Conservation (phyloP, 2,797 vertebrate species). For the Rhinella marina region DNA sequence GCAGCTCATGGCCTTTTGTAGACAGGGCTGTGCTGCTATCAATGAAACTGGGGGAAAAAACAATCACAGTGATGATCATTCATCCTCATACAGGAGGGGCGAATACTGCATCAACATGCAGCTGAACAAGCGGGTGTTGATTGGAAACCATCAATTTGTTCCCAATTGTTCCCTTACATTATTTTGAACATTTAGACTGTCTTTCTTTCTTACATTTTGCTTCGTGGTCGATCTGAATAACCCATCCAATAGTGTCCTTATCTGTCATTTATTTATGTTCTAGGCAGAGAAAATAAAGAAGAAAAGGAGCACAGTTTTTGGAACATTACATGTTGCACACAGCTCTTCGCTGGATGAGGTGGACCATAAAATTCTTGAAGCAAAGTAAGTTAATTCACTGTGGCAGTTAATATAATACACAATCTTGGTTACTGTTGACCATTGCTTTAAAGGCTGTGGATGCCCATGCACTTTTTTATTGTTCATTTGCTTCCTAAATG, state of each 20-base stretch:
- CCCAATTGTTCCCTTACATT: too few relatives aligned
- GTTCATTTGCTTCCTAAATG: neutral
- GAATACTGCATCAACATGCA: too few relatives aligned
- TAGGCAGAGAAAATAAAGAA: slow-evolving; percentile 99
- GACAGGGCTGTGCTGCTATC: too few relatives aligned
- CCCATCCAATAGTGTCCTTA: neutral
- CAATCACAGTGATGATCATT: too few relatives aligned
- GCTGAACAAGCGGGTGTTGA: too few relatives aligned
- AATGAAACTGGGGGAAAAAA: too few relatives aligned
- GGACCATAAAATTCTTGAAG: slow-evolving; percentile 98
- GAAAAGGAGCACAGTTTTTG: slow-evolving; percentile 93
- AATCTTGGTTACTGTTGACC: neutral
- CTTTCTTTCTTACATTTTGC: neutral
- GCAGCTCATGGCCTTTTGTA: too few relatives aligned
- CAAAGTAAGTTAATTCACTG: slow-evolving; percentile 83
- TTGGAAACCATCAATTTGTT: too few relatives aligned
- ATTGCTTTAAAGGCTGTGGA: neutral
- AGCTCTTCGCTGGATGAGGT: slow-evolving; percentile 97
- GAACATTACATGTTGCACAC: slow-evolving; percentile 95
- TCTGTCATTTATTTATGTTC: slow-evolving; percentile 62
- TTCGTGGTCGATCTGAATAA: neutral
- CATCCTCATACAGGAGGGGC: too few relatives aligned
- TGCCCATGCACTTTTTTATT: neutral
- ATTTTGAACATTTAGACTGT: neutral
- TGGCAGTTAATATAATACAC: neutral